Evolutionary conservation across 2,797 vertebrate genomes (phyloP).

Genomic region (Falco concolor): DNA sequence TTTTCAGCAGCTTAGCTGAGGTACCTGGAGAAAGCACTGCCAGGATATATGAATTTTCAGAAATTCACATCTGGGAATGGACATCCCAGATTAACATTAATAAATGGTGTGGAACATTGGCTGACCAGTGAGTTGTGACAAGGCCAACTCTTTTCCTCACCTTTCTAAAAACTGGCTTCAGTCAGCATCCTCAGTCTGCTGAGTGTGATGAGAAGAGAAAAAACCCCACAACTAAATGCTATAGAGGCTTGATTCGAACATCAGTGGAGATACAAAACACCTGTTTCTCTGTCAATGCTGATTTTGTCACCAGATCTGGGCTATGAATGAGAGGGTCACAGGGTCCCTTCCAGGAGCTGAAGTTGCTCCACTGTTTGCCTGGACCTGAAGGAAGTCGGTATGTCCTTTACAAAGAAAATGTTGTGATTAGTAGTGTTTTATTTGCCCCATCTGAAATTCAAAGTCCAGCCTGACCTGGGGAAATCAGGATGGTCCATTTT

Average conservation of each 20-base stretch:
- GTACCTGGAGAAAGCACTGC: neutral
- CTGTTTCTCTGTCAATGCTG: neutral
- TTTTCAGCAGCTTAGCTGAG: neutral
- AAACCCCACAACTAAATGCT: neutral
- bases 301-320: neutral
- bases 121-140: neutral
- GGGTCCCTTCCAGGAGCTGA: neutral
- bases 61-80: neutral
- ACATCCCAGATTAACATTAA: neutral
- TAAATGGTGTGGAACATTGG: neutral
- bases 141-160: neutral
- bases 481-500: neutral
- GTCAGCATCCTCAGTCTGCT: neutral
- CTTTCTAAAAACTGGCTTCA: neutral
- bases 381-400: neutral
- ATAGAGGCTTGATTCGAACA: neutral
- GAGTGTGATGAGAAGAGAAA: neutral
- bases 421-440: neutral
- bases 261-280: neutral
- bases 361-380: neutral
- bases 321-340: neutral
- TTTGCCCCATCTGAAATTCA: neutral
- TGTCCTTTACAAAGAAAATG: neutral
- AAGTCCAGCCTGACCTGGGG: neutral
- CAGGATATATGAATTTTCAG: neutral